phyloP scores from a whole-genome alignment of 2,113 vertebrate species.

The Aptenodytes patagonicus region DNA sequence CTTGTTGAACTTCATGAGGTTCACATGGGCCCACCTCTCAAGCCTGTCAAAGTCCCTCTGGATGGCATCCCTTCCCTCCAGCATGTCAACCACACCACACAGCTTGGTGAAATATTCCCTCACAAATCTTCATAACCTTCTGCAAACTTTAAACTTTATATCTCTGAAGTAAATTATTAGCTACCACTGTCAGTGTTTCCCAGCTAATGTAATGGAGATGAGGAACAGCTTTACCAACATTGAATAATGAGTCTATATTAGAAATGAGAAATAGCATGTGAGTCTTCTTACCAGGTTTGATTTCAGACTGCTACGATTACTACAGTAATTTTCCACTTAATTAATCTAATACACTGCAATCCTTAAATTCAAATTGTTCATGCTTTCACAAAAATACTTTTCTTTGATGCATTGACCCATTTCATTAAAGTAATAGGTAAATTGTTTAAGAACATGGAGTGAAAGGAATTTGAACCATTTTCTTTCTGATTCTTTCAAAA shows the following conservation, averaged over 20 bases:
- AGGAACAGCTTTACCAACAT: background rate
- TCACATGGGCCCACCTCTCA: background rate
- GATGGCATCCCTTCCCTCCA: background rate
- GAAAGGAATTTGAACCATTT: constrained; percentile 1
- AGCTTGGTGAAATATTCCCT: background rate
- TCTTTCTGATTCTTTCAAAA: background rate
- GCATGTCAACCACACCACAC: background rate
- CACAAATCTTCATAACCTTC: background rate
- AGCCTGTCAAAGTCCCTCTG: background rate
- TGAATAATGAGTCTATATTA: background rate
- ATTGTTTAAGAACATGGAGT: background rate
- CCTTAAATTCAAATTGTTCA: background rate
- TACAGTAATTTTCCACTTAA: constrained; percentile 29
- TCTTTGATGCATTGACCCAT: background rate
- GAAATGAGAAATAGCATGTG: background rate
- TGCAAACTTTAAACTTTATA: constrained; percentile 20
- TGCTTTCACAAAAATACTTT: constrained; percentile 5
- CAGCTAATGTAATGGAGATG: background rate
- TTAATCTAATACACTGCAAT: background rate
- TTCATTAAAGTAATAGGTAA: background rate
- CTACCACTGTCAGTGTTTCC: background rate
- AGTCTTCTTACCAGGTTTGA: background rate
- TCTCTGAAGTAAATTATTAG: constrained; percentile 18
- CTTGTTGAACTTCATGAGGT: background rate
- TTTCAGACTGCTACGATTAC: background rate